Percentiles rank a stretch among this genome's conserved stretches.
These are phyloP conservation scores for Oreochromis niloticus DNA, from an alignment of 2,113 vertebrate genomes.

Conservation along the genomic window DNA sequence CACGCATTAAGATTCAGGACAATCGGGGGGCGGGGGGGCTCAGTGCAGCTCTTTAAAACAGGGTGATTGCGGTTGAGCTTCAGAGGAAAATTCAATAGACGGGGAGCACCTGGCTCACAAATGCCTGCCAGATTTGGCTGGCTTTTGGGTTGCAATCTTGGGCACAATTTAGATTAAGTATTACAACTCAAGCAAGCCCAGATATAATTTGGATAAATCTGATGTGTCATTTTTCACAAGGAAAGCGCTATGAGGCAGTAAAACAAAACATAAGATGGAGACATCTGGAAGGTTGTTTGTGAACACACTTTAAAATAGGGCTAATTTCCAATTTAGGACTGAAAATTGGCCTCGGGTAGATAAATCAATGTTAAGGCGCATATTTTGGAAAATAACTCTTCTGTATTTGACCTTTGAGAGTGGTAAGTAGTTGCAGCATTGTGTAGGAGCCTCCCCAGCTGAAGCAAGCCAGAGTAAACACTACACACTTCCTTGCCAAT, in stretches of 20 bases:
- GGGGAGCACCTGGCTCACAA: neutral
- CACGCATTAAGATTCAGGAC: slow-evolving; percentile 1
- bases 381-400: neutral
- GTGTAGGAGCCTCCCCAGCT: neutral
- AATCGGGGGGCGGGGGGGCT: neutral
- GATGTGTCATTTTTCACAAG: neutral
- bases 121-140: neutral
- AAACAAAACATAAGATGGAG: neutral
- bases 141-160: neutral
- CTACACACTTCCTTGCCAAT: neutral
- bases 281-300: neutral
- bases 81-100: neutral
- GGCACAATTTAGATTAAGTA: neutral
- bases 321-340: neutral
- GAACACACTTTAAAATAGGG: neutral
- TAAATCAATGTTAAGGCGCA: neutral
- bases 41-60: neutral
- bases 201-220: neutral
- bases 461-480: neutral
- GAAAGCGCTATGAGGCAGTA: neutral
- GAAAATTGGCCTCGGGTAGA: neutral
- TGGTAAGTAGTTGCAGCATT: neutral
- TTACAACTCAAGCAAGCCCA: neutral
- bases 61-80: neutral
- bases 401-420: neutral